Evolutionary conservation across 2,888 invertebrate species (phyloP).

Genomic region (Branchipolynoe longqiensis): DNA sequence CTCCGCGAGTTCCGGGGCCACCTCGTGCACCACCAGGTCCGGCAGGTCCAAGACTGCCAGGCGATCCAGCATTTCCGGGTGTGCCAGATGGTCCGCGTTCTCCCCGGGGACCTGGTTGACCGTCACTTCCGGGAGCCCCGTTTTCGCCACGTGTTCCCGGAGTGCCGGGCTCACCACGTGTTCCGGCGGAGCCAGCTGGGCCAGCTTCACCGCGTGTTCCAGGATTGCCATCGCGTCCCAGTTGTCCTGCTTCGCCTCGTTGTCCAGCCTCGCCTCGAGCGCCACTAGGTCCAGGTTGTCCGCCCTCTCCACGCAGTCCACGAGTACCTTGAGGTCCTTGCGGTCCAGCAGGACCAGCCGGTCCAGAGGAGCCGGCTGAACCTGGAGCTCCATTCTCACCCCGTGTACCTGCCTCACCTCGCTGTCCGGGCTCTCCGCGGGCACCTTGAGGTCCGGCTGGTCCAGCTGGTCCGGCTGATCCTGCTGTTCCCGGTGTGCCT

Average conservation of each 20-base stretch:
- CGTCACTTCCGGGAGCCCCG: conserved; percentile 17
- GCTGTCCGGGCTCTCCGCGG: conserved; percentile 52
- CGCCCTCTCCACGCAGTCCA: conserved; percentile 54
- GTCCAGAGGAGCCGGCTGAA: conserved; percentile 43
- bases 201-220: conserved; percentile 62
- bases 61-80: conserved; percentile 31
- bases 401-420: conserved; percentile 44
- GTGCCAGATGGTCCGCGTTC: conserved; percentile 27
- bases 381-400: conserved; percentile 46
- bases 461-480: conserved; percentile 69
- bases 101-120: conserved; percentile 63
- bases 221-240: conserved; percentile 63
- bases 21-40: conserved; percentile 60
- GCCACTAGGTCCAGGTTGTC: conserved; percentile 21
- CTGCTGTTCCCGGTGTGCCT: conserved; percentile 52
- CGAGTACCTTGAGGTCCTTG: conserved; percentile 54
- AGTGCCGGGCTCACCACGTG: neutral
- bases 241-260: conserved; percentile 66
- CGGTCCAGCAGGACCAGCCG: conserved; percentile 52
- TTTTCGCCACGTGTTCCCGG: neutral
- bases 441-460: conserved; percentile 43
- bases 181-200: conserved; percentile 4
- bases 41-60: conserved; percentile 59
- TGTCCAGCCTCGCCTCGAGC: conserved; percentile 48
- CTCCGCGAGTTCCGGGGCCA: conserved; percentile 65